Percentiles rank a stretch among this genome's conserved stretches.
phyloP scores from a whole-genome alignment of 2,888 invertebrate species.

The Anticlea derivata region DNA sequence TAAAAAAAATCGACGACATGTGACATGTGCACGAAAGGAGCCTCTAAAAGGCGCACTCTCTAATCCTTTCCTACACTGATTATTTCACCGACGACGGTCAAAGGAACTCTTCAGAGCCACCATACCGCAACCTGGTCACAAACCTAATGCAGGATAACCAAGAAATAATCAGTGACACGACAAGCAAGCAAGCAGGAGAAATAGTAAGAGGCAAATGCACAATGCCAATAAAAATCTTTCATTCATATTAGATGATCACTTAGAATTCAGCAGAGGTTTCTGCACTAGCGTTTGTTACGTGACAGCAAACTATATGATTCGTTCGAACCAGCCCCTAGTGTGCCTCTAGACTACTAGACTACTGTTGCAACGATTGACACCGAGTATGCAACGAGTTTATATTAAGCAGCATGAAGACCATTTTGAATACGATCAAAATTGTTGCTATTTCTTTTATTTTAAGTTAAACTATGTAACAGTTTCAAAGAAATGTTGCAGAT shows the following conservation, averaged over 20 bases:
- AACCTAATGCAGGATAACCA: too few relatives aligned
- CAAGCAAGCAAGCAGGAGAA: too few relatives aligned
- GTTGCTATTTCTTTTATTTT: conserved; percentile 2
- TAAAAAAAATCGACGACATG: too few relatives aligned
- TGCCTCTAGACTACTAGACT: conserved; percentile 18
- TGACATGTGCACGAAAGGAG: too few relatives aligned
- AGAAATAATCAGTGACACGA: too few relatives aligned
- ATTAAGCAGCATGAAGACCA: conserved; percentile 7
- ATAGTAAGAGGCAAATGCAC: too few relatives aligned
- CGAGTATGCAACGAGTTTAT: conserved; percentile 25
- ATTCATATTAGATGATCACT: neutral
- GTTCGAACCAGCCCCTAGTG: conserved; percentile 22
- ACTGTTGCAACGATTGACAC: conserved; percentile 28
- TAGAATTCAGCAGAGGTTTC: conserved; percentile 9
- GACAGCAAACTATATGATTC: conserved; percentile 16
- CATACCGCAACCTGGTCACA: too few relatives aligned
- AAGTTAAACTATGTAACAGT: conserved; percentile 8
- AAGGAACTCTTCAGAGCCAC: too few relatives aligned
- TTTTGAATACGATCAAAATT: conserved; percentile 13
- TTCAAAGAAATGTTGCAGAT: neutral
- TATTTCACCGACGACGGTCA: too few relatives aligned
- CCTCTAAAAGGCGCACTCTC: too few relatives aligned
- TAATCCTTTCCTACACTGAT: too few relatives aligned
- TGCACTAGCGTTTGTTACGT: conserved; percentile 23
- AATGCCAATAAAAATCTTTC: too few relatives aligned